A percentile compares a stretch with the other conserved stretches of the same genome.
These are phyloP conservation scores for Pluvialis apricaria DNA, from an alignment of 2,113 vertebrate species.

Conservation along the genomic window DNA sequence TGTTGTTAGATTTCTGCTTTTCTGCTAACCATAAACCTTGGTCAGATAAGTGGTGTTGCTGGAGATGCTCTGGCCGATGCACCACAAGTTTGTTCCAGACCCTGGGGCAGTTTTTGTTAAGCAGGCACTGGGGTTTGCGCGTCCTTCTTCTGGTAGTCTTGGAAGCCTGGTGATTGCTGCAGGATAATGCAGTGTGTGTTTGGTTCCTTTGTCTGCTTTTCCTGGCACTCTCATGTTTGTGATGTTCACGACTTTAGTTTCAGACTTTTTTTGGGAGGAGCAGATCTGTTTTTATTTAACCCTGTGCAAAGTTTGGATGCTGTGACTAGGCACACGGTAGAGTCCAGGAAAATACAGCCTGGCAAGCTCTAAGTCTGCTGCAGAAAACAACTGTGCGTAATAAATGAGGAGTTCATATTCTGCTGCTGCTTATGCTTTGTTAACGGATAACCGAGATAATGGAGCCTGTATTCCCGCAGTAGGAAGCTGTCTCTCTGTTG, in stretches of 20 bases:
- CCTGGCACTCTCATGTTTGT: background rate
- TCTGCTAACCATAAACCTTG: background rate
- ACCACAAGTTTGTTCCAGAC: background rate
- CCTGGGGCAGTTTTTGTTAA: background rate
- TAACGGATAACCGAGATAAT: constrained; percentile 18
- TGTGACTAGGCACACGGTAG: background rate
- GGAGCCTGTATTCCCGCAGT: background rate
- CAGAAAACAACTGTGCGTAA: background rate
- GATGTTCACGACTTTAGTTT: background rate
- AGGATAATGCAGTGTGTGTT: background rate
- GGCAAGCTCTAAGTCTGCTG: background rate
- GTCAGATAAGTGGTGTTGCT: background rate
- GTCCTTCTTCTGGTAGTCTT: background rate
- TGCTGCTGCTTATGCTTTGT: constrained; percentile 3
- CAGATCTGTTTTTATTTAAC: background rate
- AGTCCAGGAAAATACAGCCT: background rate
- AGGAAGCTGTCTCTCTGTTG: constrained; percentile 17
- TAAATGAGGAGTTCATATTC: background rate
- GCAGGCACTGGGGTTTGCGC: background rate
- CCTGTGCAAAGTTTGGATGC: background rate
- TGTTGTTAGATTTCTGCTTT: background rate
- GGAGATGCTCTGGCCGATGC: background rate
- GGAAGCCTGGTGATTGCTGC: background rate
- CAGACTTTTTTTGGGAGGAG: background rate
- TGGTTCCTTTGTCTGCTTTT: background rate